Evolutionary conservation across 2,797 vertebrate species (phyloP).

Genomic region (Acanthopagrus latus): DNA sequence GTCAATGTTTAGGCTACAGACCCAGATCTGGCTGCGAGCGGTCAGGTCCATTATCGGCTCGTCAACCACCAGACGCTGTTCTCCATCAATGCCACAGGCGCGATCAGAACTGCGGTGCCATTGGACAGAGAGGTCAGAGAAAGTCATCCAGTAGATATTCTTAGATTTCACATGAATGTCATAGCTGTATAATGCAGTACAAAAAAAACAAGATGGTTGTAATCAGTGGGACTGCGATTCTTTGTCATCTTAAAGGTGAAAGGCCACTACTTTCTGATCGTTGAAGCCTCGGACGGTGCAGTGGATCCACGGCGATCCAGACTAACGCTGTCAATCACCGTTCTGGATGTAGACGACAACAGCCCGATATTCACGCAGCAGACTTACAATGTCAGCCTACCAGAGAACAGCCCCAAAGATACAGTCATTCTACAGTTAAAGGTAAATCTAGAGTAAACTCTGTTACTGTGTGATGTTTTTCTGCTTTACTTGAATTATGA

Average conservation of each 20-base stretch:
- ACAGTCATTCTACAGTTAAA: constrained; percentile 89
- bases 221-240: constrained; percentile 2
- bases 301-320: constrained; percentile 89
- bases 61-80: constrained; percentile 92
- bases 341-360: constrained; percentile 97
- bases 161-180: neutral
- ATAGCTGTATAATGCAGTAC: neutral
- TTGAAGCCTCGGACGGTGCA: constrained; percentile 93
- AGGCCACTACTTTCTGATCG: constrained; percentile 90
- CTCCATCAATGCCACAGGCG: constrained; percentile 91
- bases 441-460: constrained; percentile 71
- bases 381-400: constrained; percentile 87
- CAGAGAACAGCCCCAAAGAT: constrained; percentile 91
- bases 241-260: constrained; percentile 59
- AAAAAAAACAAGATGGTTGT: neutral
- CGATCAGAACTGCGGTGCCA: constrained; percentile 89
- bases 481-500: too few species aligned
- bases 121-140: constrained; percentile 90
- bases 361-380: constrained; percentile 92
- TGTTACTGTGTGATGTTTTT: neutral
- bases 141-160: constrained; percentile 1
- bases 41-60: constrained; percentile 92
- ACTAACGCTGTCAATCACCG: constrained; percentile 87
- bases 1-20: constrained; percentile 89
- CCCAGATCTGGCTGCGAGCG: constrained; percentile 91